phyloP scores from a whole-genome alignment of 2,888 invertebrate genomes.

The Leptinotarsa haldemani region DNA sequence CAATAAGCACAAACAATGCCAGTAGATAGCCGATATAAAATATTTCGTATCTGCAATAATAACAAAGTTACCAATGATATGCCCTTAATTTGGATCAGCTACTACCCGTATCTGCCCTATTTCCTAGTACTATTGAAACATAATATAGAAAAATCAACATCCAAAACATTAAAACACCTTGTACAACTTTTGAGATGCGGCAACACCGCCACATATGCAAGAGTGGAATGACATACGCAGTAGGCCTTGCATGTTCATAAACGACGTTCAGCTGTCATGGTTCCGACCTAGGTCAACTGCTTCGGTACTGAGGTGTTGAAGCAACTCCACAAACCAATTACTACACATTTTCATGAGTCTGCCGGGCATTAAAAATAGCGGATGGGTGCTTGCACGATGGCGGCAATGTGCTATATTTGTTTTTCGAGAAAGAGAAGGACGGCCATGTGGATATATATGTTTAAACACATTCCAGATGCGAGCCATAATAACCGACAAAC shows the following conservation, averaged over 20 bases:
- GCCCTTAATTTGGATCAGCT: no score
- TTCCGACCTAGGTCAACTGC: conserved; percentile 43
- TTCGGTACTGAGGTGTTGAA: conserved; percentile 37
- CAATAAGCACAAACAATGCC: no score
- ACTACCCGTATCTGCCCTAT: no score
- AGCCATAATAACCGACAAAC: conserved; percentile 38
- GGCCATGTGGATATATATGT: conserved; percentile 24
- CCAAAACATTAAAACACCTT: not conserved
- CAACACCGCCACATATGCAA: conserved; percentile 6
- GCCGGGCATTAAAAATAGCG: conserved; percentile 32
- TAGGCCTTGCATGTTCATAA: conserved; percentile 27
- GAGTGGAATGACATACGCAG: conserved; percentile 15
- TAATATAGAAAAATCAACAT: no score
- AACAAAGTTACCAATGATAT: no score
- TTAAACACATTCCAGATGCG: conserved; percentile 45
- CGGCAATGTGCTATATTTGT: conserved; percentile 16
- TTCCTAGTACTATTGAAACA: no score
- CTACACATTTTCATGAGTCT: conserved; percentile 31
- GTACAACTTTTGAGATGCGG: not conserved
- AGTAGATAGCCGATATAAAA: no score
- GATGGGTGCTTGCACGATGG: not conserved
- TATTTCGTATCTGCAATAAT: no score
- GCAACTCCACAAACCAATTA: conserved; percentile 30
- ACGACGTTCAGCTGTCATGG: conserved; percentile 36
- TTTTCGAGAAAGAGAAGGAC: conserved; percentile 21